Evolutionary conservation across 2,888 invertebrate genomes (phyloP).

Genomic region (Drosophila melanosoma): DNA sequence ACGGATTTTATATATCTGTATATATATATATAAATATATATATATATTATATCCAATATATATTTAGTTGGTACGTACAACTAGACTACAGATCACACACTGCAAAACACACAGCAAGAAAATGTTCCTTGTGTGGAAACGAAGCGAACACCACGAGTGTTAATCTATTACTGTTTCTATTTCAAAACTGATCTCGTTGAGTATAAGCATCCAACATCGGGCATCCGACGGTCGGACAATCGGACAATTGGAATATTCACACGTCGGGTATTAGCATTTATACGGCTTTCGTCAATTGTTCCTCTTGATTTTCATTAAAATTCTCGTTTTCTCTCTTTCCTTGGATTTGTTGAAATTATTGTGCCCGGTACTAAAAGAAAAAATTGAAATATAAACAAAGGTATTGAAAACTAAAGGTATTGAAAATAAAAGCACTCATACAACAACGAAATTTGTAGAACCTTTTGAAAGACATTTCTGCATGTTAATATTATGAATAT

Average conservation of each 20-base stretch:
- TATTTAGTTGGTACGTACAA: slow-evolving; percentile 63
- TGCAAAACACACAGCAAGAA: slow-evolving; percentile 55
- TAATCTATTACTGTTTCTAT: slow-evolving; percentile 76
- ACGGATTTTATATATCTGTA: slow-evolving; percentile 5
- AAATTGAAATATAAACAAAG: background rate
- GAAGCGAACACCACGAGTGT: slow-evolving; percentile 79
- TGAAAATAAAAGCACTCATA: background rate
- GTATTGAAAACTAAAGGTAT: background rate
- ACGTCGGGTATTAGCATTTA: slow-evolving; percentile 1
- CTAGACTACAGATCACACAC: slow-evolving; percentile 68
- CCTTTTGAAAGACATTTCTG: background rate
- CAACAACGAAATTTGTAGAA: background rate
- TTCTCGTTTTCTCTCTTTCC: background rate
- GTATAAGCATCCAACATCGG: slow-evolving; percentile 1
- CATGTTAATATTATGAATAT: background rate
- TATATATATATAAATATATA: slow-evolving; percentile 13
- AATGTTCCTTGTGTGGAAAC: slow-evolving; percentile 62
- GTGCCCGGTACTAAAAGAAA: background rate
- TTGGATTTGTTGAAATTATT: slow-evolving; percentile 4
- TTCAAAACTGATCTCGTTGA: slow-evolving; percentile 31
- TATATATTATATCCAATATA: slow-evolving; percentile 15
- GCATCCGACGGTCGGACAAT: background rate
- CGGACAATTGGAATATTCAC: background rate
- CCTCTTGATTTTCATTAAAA: background rate
- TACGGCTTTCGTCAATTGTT: background rate